These are phyloP conservation scores for Eueides isabella DNA, from an alignment of 1,140 invertebrate genomes.

Conservation along the genomic window DNA sequence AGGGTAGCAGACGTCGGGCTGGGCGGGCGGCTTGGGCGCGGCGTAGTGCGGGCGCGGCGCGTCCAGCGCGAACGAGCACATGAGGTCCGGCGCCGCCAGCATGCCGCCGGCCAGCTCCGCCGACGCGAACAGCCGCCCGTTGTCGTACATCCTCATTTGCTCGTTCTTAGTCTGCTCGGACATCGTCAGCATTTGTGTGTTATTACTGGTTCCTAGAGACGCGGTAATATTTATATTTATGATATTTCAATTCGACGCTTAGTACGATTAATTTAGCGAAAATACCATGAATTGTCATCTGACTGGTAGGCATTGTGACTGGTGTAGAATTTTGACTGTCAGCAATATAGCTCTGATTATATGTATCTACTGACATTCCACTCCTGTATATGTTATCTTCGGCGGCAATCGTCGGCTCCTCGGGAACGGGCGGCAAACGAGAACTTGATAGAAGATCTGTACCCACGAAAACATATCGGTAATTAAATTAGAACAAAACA, in stretches of 20 bases:
- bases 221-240: constrained; percentile 24
- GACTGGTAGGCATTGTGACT: constrained; percentile 72
- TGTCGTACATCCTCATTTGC: constrained; percentile 65
- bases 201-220: constrained; percentile 66
- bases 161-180: constrained; percentile 66
- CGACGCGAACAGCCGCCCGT: constrained; percentile 57
- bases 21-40: not conserved
- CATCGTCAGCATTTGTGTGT: constrained; percentile 71
- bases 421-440: constrained; percentile 82
- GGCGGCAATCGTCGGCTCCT: constrained; percentile 71
- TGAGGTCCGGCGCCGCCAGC: constrained; percentile 55
- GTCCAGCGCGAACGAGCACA: constrained; percentile 41
- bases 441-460: constrained; percentile 66
- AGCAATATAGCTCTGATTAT: constrained; percentile 59
- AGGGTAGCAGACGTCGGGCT: constrained; percentile 50
- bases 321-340: constrained; percentile 54
- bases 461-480: constrained; percentile 28
- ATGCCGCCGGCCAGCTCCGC: constrained; percentile 58
- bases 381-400: constrained; percentile 69
- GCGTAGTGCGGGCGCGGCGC: not conserved
- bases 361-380: constrained; percentile 71
- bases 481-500: not conserved
- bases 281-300: constrained; percentile 73
- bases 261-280: constrained; percentile 28
- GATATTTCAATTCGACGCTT: not conserved